Conservation (phyloP, 2,888 invertebrate species). For the Acanthopleura granulata region DNA sequence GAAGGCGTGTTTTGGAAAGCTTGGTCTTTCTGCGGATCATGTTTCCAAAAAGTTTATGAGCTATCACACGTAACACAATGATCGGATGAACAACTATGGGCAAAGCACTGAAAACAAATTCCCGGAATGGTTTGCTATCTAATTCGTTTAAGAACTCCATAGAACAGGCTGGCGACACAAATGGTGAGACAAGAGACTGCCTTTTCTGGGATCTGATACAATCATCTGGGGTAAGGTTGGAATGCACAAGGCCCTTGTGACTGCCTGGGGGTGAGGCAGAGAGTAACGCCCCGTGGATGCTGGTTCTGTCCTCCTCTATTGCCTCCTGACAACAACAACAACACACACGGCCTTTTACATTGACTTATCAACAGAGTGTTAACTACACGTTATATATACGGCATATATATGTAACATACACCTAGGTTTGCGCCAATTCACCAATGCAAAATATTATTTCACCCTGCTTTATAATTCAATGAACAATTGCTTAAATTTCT, state of each 20-base stretch:
- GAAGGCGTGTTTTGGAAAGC: slow-evolving; percentile 37
- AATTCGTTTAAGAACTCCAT: slow-evolving; percentile 51
- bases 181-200: slow-evolving; percentile 39
- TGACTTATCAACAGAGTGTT: too few species aligned
- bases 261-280: slow-evolving; percentile 38
- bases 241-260: not conserved
- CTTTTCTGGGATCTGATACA: not conserved
- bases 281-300: slow-evolving; percentile 45
- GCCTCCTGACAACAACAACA: slow-evolving; percentile 48
- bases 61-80: slow-evolving; percentile 73
- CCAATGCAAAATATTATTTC: too few species aligned
- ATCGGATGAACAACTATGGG: slow-evolving; percentile 74
- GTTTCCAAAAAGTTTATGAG: slow-evolving; percentile 74
- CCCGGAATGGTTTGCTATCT: slow-evolving; percentile 52
- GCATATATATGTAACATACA: too few species aligned
- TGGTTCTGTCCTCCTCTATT: slow-evolving; percentile 45
- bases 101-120: slow-evolving; percentile 66
- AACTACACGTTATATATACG: too few species aligned
- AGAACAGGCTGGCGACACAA: slow-evolving; percentile 55
- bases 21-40: slow-evolving; percentile 71
- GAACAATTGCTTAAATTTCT: too few species aligned
- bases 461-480: too few species aligned
- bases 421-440: too few species aligned
- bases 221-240: not conserved
- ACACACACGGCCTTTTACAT: too few species aligned